Percentiles rank a stretch among this genome's conserved stretches.
phyloP scores from a whole-genome alignment of 2,113 vertebrate genomes.

The Chionomys nivalis region DNA sequence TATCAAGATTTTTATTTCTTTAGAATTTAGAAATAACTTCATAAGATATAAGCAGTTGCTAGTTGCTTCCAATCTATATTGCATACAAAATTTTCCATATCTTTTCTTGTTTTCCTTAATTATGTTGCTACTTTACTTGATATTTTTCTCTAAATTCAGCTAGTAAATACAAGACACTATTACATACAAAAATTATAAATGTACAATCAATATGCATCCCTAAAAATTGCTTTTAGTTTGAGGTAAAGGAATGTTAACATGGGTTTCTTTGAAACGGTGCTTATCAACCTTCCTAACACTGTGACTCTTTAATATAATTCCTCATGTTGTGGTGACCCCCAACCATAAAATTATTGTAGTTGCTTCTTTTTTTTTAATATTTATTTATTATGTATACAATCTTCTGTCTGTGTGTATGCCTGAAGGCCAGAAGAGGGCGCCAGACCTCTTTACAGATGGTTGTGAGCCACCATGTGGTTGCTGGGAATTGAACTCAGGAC shows the following conservation, averaged over 20 bases:
- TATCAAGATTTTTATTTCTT: conserved; percentile 8
- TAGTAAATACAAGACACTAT: conserved; percentile 18
- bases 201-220: neutral
- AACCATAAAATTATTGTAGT: neutral
- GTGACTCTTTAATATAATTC: neutral
- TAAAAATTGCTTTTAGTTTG: neutral
- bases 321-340: neutral
- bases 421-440: too few species aligned
- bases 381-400: too few species aligned
- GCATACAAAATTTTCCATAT: neutral
- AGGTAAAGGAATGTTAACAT: neutral
- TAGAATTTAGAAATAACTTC: conserved; percentile 2
- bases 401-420: too few species aligned
- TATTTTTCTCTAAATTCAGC: neutral
- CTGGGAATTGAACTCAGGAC: too few species aligned
- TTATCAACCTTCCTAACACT: neutral
- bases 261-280: neutral
- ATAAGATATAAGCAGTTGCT: neutral
- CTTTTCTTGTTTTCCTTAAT: neutral
- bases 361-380: too few species aligned
- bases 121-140: neutral
- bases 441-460: too few species aligned
- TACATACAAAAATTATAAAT: neutral
- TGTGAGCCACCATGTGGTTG: too few species aligned
- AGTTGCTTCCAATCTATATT: neutral